Conservation (phyloP, 2,113 vertebrate genomes). For the Porphyrio hochstetteri region DNA sequence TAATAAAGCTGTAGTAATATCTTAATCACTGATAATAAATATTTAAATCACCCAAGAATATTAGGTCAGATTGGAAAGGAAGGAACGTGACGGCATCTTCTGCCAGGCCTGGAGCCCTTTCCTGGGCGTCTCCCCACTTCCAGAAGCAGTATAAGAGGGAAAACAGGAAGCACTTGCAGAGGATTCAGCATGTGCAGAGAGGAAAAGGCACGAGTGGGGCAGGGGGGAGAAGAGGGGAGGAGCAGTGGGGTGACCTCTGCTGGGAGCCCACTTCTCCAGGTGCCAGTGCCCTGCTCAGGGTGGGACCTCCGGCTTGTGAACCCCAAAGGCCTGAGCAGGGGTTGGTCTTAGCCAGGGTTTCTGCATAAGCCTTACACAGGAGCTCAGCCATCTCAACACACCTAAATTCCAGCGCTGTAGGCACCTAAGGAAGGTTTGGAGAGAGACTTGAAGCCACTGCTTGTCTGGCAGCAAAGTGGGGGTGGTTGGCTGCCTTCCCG, state of each 20-base stretch:
- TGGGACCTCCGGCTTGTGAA: fast-evolving
- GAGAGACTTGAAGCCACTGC: fast-evolving
- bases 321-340: neutral
- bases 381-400: neutral
- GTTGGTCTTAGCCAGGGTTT: neutral
- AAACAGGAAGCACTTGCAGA: neutral
- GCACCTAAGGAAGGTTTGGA: neutral
- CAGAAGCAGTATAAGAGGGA: neutral
- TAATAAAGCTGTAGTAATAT: neutral
- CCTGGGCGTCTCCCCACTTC: neutral
- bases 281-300: neutral
- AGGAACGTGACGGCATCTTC: neutral
- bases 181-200: neutral
- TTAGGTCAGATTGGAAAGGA: neutral
- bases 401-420: fast-evolving
- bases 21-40: neutral
- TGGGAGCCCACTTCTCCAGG: neutral
- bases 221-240: neutral
- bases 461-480: neutral
- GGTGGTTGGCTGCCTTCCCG: neutral
- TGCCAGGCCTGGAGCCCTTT: neutral
- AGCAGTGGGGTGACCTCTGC: neutral
- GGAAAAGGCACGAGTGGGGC: neutral
- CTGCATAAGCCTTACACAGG: neutral
- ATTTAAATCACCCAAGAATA: neutral